These are phyloP conservation scores for Gobio gobio DNA, from an alignment of 2,113 vertebrate species.

Conservation along the genomic window DNA sequence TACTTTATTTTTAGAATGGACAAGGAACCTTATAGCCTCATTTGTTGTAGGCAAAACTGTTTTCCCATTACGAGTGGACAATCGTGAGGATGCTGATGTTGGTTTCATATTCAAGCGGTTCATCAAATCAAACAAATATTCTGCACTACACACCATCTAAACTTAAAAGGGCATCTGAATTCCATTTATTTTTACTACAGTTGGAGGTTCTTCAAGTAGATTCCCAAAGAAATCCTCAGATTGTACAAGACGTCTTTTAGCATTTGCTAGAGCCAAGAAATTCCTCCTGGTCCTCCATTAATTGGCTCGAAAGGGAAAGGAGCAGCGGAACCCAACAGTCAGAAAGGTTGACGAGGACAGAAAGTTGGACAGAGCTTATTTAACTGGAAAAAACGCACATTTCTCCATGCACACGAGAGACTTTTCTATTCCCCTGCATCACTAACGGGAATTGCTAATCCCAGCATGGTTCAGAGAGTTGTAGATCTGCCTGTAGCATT, in stretches of 20 bases:
- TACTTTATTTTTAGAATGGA: slow-evolving; percentile 63
- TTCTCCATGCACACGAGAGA: slow-evolving; percentile 54
- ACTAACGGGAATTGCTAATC: slow-evolving; percentile 70
- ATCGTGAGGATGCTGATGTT: slow-evolving; percentile 54
- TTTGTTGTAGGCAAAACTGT: slow-evolving; percentile 58
- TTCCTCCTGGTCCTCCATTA: slow-evolving; percentile 72
- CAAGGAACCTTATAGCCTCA: slow-evolving; percentile 61
- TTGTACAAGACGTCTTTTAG: slow-evolving; percentile 63
- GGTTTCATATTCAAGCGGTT: slow-evolving; percentile 58
- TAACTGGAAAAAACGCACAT: slow-evolving; percentile 68
- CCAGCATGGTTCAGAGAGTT: slow-evolving; percentile 55
- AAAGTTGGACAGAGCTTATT: slow-evolving; percentile 72
- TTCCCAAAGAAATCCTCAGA: slow-evolving; percentile 67
- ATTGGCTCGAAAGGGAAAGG: slow-evolving; percentile 74
- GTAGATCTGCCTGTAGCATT: slow-evolving; percentile 61
- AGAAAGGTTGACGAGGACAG: slow-evolving; percentile 76
- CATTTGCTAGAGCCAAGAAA: slow-evolving; percentile 65
- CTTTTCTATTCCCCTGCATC: slow-evolving; percentile 59
- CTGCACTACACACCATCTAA: slow-evolving; percentile 60
- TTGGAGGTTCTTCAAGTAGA: slow-evolving; percentile 67
- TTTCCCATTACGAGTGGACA: slow-evolving; percentile 49
- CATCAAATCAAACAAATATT: slow-evolving; percentile 68
- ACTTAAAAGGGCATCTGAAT: slow-evolving; percentile 74
- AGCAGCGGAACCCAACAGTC: slow-evolving; percentile 67
- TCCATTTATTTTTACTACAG: slow-evolving; percentile 73